Conservation (phyloP, 1,140 invertebrate genomes). For the Brachionus koreanus region DNA sequence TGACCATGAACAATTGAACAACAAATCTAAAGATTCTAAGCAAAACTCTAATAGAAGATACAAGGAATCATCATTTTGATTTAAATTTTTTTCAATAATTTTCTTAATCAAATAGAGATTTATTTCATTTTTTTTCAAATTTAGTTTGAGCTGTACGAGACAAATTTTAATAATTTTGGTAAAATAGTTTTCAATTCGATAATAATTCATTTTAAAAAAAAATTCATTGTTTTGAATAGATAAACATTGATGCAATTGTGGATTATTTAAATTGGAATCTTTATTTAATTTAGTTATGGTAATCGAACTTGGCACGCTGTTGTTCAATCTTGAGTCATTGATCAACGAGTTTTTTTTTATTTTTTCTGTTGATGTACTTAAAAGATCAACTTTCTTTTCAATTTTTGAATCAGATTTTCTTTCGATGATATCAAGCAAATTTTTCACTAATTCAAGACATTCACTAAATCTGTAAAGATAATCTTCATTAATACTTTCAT, state of each 20-base stretch:
- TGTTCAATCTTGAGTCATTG: not conserved
- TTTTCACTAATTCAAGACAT: not conserved
- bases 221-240: not conserved
- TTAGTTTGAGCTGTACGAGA: not conserved
- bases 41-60: not conserved
- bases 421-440: not conserved
- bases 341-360: not conserved
- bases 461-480: conserved; percentile 20
- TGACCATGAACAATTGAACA: conserved; percentile 1
- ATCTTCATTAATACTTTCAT: not conserved
- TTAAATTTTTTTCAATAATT: not conserved
- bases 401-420: not conserved
- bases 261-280: not conserved
- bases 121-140: not conserved
- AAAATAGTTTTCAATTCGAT: not conserved
- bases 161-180: not conserved
- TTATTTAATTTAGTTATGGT: not conserved
- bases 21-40: not conserved
- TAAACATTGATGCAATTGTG: not conserved
- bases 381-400: not conserved
- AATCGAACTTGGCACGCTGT: not conserved
- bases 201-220: not conserved
- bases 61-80: not conserved
- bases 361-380: not conserved
- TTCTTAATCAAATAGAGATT: not conserved